These are phyloP conservation scores for Apis laboriosa DNA, from an alignment of 1,140 invertebrate genomes.

Conservation along the genomic window DNA sequence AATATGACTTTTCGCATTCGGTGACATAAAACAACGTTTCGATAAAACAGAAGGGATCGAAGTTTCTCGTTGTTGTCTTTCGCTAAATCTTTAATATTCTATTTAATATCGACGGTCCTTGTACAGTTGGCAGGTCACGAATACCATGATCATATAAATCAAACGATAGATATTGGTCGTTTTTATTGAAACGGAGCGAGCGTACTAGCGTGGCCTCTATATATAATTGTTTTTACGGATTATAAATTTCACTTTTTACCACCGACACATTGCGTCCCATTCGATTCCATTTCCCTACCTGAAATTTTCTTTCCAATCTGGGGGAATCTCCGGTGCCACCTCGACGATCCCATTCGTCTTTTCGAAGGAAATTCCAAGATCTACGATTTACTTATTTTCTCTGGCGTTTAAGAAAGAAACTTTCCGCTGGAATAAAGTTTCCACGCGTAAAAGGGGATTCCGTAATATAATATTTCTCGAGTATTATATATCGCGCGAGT, in stretches of 20 bases:
- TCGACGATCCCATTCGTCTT: constrained; percentile 28
- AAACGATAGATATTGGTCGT: constrained; percentile 73
- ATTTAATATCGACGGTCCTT: constrained; percentile 70
- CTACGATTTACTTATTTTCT: constrained; percentile 16
- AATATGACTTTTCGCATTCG: constrained; percentile 31
- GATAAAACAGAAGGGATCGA: not conserved
- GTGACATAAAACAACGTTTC: constrained; percentile 7
- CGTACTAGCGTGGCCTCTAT: constrained; percentile 56
- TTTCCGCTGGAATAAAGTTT: not conserved
- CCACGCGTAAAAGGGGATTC: not conserved
- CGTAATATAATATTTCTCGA: not conserved
- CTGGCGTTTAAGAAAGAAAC: not conserved
- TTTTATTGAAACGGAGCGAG: constrained; percentile 64
- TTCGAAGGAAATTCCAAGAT: constrained; percentile 8
- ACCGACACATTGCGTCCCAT: not conserved
- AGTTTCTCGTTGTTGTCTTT: constrained; percentile 59
- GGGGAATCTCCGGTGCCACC: not conserved
- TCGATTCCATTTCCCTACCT: constrained; percentile 47
- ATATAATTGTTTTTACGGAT: constrained; percentile 77
- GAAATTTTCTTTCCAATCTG: constrained; percentile 32
- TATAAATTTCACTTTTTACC: constrained; percentile 73
- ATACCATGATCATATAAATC: constrained; percentile 66
- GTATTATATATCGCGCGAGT: not conserved
- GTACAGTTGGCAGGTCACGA: constrained; percentile 15
- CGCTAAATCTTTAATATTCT: constrained; percentile 74